phyloP scores from a whole-genome alignment of 2,797 vertebrate species.

The Bradypus variegatus region DNA sequence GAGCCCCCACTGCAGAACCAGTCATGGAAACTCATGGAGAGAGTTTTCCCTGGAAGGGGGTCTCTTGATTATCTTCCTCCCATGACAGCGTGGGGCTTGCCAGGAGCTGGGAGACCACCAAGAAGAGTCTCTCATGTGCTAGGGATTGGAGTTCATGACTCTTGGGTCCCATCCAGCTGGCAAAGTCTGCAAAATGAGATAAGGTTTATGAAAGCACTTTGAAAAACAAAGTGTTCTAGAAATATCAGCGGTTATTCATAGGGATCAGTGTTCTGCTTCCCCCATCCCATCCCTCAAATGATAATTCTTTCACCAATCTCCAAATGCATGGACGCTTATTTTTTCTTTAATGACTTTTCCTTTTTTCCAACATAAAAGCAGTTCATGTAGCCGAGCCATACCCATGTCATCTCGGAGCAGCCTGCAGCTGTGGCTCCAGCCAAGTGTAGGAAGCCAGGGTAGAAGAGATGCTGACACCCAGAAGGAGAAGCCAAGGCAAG shows the following conservation, averaged over 20 bases:
- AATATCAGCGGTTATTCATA: neutral
- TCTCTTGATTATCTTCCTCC: neutral
- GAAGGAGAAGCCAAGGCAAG: neutral
- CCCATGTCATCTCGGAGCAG: neutral
- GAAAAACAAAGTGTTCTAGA: neutral
- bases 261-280: neutral
- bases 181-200: neutral
- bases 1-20: neutral
- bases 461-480: neutral
- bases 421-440: neutral
- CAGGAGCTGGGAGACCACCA: neutral
- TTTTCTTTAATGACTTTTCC: neutral
- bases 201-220: neutral
- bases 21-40: neutral
- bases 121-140: neutral
- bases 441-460: neutral
- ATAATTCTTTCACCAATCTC: neutral
- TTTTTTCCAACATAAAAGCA: conserved; percentile 3
- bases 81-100: neutral
- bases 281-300: neutral
- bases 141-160: neutral
- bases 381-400: no score
- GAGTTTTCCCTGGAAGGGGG: neutral
- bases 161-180: neutral
- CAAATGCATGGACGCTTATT: neutral